These are phyloP conservation scores for Akabosia matsudoensis DNA, from an alignment of 1,140 invertebrate genomes.

Conservation along the genomic window DNA sequence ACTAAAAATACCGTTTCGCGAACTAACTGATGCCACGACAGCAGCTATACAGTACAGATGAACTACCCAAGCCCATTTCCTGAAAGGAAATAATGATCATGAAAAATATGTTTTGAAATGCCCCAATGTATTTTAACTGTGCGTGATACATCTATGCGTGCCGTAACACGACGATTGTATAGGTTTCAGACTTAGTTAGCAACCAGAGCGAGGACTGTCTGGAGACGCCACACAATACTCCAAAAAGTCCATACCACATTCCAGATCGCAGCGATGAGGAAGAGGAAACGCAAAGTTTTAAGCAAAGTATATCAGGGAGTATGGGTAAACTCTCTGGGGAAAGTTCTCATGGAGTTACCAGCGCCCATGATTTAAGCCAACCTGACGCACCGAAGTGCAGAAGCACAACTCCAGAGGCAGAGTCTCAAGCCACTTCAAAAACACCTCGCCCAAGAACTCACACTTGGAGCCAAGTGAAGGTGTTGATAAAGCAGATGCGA, in stretches of 20 bases:
- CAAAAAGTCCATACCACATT: not conserved
- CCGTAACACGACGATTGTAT: not conserved
- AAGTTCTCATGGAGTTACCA: not conserved
- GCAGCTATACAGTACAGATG: no score
- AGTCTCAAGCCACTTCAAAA: not conserved
- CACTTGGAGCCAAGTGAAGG: slow-evolving; percentile 52
- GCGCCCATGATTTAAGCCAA: not conserved
- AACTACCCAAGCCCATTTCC: no score
- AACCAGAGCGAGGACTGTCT: slow-evolving; percentile 8
- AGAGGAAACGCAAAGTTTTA: not conserved
- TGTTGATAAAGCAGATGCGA: slow-evolving; percentile 65
- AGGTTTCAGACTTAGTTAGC: slow-evolving; percentile 29
- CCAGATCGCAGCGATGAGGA: not conserved
- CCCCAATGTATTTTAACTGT: no score
- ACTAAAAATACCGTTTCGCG: no score
- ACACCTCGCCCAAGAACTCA: slow-evolving; percentile 38
- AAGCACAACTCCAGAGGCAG: slow-evolving; percentile 27
- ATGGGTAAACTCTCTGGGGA: slow-evolving; percentile 21
- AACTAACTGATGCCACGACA: no score
- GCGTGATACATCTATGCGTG: not conserved
- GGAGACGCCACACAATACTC: slow-evolving; percentile 17
- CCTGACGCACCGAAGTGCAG: slow-evolving; percentile 28
- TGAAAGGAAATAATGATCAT: no score
- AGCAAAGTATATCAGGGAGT: not conserved
- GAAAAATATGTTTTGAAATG: no score